A percentile compares a stretch with the other conserved stretches of the same genome.
These are phyloP conservation scores for Lanius ludovicianus DNA, from an alignment of 2,113 vertebrate genomes.

Conservation along the genomic window DNA sequence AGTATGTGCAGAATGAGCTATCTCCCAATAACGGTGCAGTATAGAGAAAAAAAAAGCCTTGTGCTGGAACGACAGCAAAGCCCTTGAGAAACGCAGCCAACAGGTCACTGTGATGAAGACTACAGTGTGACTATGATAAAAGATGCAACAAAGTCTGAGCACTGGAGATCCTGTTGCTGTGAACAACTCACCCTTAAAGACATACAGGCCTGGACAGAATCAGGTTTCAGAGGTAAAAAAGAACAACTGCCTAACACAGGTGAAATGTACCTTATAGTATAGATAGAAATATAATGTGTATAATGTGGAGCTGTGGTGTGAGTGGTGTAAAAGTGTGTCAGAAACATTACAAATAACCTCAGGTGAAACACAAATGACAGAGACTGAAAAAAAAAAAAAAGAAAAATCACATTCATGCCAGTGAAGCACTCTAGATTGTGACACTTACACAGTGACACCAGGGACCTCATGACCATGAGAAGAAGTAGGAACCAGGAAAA, in stretches of 20 bases:
- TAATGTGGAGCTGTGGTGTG: not conserved
- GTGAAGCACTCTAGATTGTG: not conserved
- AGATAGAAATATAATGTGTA: not conserved
- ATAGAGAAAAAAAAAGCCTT: not conserved
- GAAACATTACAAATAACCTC: not conserved
- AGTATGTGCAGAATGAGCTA: not conserved
- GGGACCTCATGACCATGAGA: not conserved
- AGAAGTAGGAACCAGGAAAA: not conserved
- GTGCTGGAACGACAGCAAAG: not conserved
- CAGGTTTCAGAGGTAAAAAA: not conserved
- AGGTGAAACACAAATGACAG: not conserved
- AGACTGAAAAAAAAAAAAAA: fast-evolving
- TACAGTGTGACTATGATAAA: not conserved
- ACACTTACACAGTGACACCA: not conserved
- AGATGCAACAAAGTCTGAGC: not conserved
- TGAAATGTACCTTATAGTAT: not conserved
- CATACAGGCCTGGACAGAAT: not conserved
- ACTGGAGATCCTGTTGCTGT: not conserved
- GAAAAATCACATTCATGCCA: not conserved
- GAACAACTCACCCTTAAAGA: not conserved
- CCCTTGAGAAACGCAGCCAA: not conserved
- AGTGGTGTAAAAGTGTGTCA: not conserved
- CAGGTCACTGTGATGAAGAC: not conserved
- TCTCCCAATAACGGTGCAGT: fast-evolving
- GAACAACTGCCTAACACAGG: not conserved